Evolutionary conservation across 2,888 invertebrate species (phyloP).

Genomic region (Timema podura): DNA sequence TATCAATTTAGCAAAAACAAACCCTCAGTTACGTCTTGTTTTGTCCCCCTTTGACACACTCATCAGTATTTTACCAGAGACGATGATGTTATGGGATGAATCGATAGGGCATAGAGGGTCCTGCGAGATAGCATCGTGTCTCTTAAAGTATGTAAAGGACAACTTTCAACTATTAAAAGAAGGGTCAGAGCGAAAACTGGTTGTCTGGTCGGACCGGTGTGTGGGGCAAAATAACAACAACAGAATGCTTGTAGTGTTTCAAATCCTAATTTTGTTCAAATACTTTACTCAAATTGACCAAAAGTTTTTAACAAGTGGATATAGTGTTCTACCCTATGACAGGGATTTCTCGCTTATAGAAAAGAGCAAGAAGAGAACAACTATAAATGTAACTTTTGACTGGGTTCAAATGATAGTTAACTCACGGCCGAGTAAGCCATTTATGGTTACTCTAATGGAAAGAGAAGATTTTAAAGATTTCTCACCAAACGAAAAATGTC

Average conservation of each 20-base stretch:
- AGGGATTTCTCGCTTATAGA: neutral
- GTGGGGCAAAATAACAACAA: conserved; percentile 11
- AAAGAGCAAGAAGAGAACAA: neutral
- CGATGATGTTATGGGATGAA: neutral
- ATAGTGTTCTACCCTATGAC: neutral
- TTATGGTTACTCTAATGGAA: neutral
- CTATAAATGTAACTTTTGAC: neutral
- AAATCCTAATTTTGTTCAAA: neutral
- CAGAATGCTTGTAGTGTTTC: neutral
- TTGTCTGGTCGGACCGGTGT: neutral
- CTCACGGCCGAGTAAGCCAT: neutral
- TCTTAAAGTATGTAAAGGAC: neutral
- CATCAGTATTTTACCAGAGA: conserved; percentile 4
- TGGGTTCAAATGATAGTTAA: neutral
- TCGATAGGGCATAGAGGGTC: neutral
- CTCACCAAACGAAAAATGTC: neutral
- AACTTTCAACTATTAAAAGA: neutral
- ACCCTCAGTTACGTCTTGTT: conserved; percentile 11
- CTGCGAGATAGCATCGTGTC: conserved; percentile 6
- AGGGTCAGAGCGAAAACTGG: neutral
- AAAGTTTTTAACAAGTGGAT: neutral
- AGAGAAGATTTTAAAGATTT: neutral
- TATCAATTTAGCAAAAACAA: neutral
- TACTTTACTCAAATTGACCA: neutral
- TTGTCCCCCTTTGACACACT: conserved; percentile 15